Evolutionary conservation across 2,888 invertebrate species (phyloP).

Genomic region (Drosophila nr. medialis): DNA sequence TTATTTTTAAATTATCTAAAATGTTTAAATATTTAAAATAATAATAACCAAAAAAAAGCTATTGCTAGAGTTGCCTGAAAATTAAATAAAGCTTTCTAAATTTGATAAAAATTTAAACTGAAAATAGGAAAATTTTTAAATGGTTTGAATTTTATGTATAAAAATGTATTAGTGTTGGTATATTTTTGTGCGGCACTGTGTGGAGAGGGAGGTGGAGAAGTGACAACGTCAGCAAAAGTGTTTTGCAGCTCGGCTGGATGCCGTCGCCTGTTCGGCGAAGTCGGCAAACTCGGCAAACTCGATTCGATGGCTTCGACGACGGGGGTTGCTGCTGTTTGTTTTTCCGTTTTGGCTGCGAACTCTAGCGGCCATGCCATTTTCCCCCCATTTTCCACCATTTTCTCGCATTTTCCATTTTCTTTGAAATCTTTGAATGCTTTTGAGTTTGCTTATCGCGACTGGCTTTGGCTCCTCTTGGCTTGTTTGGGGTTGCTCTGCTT

Average conservation of each 20-base stretch:
- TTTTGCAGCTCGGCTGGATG: slow-evolving; percentile 58
- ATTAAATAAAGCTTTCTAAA: not conserved
- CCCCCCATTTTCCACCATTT: slow-evolving; percentile 17
- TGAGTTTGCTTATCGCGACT: slow-evolving; percentile 74
- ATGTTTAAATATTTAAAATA: not conserved
- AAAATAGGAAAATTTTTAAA: not conserved
- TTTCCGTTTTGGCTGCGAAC: slow-evolving; percentile 16
- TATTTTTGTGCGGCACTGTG: not conserved
- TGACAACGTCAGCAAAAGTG: slow-evolving; percentile 77
- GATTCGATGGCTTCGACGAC: slow-evolving; percentile 11
- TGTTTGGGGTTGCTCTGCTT: slow-evolving; percentile 61
- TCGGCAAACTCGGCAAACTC: slow-evolving; percentile 6
- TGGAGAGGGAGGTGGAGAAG: slow-evolving; percentile 7
- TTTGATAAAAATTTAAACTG: not conserved
- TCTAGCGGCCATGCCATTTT: slow-evolving; percentile 44
- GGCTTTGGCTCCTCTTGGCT: slow-evolving; percentile 11
- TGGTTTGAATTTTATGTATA: accelerated
- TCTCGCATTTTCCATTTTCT: slow-evolving; percentile 50
- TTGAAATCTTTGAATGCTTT: slow-evolving; percentile 74
- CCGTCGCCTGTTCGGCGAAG: slow-evolving; percentile 47
- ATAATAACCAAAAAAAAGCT: not conserved
- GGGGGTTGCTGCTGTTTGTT: slow-evolving; percentile 58
- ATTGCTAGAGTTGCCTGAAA: not conserved
- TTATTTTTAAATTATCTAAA: not conserved
- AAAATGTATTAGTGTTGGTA: not conserved